A percentile compares a stretch with the other conserved stretches of the same genome.
Conservation (phyloP, 2,797 vertebrate species). For the Macrochelys suwanniensis region DNA sequence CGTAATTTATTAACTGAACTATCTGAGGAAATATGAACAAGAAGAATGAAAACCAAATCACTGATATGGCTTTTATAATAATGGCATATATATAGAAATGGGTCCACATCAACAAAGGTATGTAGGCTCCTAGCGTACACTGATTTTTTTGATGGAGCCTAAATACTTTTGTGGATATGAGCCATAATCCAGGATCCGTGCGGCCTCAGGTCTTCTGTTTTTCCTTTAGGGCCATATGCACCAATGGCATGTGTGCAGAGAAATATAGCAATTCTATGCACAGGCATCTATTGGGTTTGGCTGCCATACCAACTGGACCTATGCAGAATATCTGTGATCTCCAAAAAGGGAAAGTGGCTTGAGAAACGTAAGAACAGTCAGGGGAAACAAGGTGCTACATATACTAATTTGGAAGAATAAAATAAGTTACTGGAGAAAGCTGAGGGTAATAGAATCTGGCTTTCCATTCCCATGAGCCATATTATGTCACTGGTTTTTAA, state of each 20-base stretch:
- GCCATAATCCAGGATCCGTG: neutral
- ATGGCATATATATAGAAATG: neutral
- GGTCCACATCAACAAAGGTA: too few species aligned
- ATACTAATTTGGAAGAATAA: neutral
- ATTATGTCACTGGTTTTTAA: too few species aligned
- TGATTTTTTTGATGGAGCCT: too few species aligned
- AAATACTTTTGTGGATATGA: neutral
- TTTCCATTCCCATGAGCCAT: too few species aligned
- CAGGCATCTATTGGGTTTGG: too few species aligned
- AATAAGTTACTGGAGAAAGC: neutral
- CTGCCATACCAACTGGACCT: too few species aligned
- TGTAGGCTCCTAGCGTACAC: too few species aligned
- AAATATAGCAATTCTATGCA: neutral
- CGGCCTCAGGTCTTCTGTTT: neutral
- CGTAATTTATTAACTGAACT: neutral
- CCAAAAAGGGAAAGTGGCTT: neutral
- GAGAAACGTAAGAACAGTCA: neutral
- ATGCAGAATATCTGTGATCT: neutral
- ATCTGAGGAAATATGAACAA: neutral
- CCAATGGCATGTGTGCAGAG: accelerated
- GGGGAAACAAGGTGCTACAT: neutral
- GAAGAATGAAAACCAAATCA: neutral
- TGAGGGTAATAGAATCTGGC: too few species aligned
- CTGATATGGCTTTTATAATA: neutral
- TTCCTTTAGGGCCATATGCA: neutral